phyloP scores from a whole-genome alignment of 2,797 vertebrate genomes.

The Oceanodroma leucorhoa region DNA sequence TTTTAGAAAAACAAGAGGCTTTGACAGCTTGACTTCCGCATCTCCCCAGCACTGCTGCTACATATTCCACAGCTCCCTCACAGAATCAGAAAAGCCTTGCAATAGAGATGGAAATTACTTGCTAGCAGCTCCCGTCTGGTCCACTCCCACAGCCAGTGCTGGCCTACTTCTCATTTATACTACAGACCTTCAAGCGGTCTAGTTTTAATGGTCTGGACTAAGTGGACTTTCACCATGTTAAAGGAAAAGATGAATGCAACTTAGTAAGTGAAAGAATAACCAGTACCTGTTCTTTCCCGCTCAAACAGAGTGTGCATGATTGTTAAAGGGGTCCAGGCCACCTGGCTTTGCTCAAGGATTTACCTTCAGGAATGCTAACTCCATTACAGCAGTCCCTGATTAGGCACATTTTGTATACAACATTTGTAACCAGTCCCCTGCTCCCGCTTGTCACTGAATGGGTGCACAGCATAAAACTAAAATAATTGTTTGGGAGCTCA shows the following conservation, averaged over 20 bases:
- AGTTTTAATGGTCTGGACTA: background rate
- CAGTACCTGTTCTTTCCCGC: background rate
- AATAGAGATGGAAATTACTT: conserved; percentile 15
- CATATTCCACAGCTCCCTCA: background rate
- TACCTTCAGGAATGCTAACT: background rate
- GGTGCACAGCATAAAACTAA: background rate
- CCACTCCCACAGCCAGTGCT: background rate
- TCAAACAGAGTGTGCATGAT: background rate
- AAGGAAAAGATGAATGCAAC: background rate
- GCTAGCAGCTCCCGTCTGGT: background rate
- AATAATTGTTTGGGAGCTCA: background rate
- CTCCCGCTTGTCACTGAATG: background rate
- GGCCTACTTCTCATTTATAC: background rate
- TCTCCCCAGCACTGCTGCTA: background rate
- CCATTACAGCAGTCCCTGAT: background rate
- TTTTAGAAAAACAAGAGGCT: conserved; percentile 19
- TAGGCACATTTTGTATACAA: background rate
- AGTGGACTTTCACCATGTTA: background rate
- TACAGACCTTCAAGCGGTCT: background rate
- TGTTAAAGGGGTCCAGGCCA: background rate
- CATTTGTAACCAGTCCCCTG: background rate
- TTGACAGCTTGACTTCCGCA: background rate
- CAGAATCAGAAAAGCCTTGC: background rate
- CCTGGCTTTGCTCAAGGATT: background rate
- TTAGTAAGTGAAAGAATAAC: background rate